These are phyloP conservation scores for Pachymerium ferrugineum DNA, from an alignment of 2,888 invertebrate genomes.

Conservation along the genomic window DNA sequence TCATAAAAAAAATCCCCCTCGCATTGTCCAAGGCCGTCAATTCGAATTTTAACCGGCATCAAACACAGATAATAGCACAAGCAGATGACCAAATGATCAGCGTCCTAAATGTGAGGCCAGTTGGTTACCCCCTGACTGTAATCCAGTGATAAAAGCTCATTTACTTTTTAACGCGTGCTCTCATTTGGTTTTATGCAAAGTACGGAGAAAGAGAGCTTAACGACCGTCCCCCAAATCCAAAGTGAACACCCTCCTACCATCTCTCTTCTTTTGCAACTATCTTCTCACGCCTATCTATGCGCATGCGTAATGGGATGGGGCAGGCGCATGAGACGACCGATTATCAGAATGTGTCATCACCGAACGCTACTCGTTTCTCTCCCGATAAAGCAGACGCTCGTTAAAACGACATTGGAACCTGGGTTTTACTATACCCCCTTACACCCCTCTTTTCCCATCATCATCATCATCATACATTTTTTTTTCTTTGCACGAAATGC, in stretches of 20 bases:
- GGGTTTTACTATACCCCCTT: background rate
- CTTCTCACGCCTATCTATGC: slow-evolving; percentile 13
- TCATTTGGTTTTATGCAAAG: slow-evolving; percentile 4
- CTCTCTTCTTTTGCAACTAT: slow-evolving; percentile 6
- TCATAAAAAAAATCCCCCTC: background rate
- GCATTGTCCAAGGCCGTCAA: background rate
- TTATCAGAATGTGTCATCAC: slow-evolving; percentile 13
- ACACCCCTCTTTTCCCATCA: background rate
- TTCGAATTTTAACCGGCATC: slow-evolving; percentile 4
- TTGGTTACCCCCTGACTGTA: background rate
- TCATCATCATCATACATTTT: background rate
- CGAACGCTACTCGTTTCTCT: slow-evolving; percentile 12
- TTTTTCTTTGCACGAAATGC: background rate
- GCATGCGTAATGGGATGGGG: slow-evolving; percentile 13
- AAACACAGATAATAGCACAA: background rate
- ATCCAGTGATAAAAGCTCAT: slow-evolving; percentile 13
- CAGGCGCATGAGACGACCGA: background rate
- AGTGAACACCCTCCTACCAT: background rate
- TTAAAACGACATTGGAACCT: slow-evolving; percentile 1
- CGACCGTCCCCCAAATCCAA: background rate
- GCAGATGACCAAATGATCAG: slow-evolving; percentile 13
- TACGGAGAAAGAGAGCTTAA: slow-evolving; percentile 1
- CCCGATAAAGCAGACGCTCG: slow-evolving; percentile 8
- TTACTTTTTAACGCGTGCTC: slow-evolving; percentile 13
- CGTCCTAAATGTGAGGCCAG: slow-evolving; percentile 1